Conservation (phyloP, 2,888 invertebrate species). For the Mythimna lalbum region DNA sequence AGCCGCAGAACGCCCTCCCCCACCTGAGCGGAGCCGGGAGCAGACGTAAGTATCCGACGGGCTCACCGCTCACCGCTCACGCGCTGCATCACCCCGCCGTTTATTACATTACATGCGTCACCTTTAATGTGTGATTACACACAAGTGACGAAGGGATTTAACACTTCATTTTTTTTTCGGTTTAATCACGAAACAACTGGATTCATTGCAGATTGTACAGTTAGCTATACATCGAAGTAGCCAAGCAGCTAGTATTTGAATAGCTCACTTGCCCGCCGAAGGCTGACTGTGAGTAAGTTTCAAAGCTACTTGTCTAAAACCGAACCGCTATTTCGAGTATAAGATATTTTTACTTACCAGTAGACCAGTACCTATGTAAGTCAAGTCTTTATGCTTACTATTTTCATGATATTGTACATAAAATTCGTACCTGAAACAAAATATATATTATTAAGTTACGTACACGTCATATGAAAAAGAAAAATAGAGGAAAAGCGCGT, state of each 20-base stretch:
- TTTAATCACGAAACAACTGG: neutral
- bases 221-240: neutral
- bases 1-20: constrained; percentile 82
- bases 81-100: constrained; percentile 64
- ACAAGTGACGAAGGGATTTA: constrained; percentile 9
- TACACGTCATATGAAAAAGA: constrained; percentile 42
- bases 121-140: constrained; percentile 46
- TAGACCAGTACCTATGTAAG: no score
- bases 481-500: constrained; percentile 50
- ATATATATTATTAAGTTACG: constrained; percentile 51
- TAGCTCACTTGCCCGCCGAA: no score
- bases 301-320: neutral
- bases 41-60: constrained; percentile 73
- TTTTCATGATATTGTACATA: constrained; percentile 17
- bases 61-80: constrained; percentile 34
- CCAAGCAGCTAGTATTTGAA: neutral
- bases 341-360: constrained; percentile 24
- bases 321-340: neutral
- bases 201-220: neutral
- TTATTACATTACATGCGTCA: constrained; percentile 64
- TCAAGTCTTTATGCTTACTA: neutral
- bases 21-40: constrained; percentile 72
- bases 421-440: constrained; percentile 62
- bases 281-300: neutral
- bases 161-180: neutral